Evolutionary conservation across 2,113 vertebrate species (phyloP).

Genomic region (Elanus axillaris): DNA sequence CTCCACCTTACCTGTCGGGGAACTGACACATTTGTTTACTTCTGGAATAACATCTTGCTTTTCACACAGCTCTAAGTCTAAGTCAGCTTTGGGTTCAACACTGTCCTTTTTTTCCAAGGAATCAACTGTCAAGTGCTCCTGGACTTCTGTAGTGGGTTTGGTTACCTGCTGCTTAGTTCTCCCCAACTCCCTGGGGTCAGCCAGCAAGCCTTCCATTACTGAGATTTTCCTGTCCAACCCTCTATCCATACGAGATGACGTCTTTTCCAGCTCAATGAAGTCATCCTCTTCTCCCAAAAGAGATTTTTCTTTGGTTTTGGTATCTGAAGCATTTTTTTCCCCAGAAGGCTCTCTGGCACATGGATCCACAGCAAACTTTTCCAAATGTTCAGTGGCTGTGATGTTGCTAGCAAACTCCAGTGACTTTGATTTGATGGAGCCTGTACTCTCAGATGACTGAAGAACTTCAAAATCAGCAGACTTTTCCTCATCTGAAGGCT

Average conservation of each 20-base stretch:
- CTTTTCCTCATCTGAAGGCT: conserved; percentile 45
- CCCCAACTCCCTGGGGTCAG: conserved; percentile 24
- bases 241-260: conserved; percentile 2
- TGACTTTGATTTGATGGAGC: conserved; percentile 38
- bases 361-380: not conserved
- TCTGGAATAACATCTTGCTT: conserved; percentile 75
- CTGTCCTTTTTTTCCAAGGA: conserved; percentile 58
- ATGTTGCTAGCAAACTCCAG: conserved; percentile 25
- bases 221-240: conserved; percentile 38
- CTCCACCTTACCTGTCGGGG: conserved; percentile 68
- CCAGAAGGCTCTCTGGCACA: conserved; percentile 24
- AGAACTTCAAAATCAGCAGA: conserved; percentile 50
- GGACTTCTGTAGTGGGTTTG: conserved; percentile 41
- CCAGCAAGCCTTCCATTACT: conserved; percentile 40
- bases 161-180: conserved; percentile 48
- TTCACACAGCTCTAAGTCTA: conserved; percentile 73
- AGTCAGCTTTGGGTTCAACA: conserved; percentile 62
- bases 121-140: conserved; percentile 42
- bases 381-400: not conserved
- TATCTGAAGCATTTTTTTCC: not conserved
- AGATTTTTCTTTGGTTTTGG: conserved; percentile 71
- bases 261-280: conserved; percentile 69
- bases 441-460: conserved; percentile 30
- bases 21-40: conserved; percentile 72
- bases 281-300: conserved; percentile 41